Base-by-base conservation (phyloP, 37 sponge, comb jelly and placozoan genomes). In the Tethya wilhelma region DNA sequence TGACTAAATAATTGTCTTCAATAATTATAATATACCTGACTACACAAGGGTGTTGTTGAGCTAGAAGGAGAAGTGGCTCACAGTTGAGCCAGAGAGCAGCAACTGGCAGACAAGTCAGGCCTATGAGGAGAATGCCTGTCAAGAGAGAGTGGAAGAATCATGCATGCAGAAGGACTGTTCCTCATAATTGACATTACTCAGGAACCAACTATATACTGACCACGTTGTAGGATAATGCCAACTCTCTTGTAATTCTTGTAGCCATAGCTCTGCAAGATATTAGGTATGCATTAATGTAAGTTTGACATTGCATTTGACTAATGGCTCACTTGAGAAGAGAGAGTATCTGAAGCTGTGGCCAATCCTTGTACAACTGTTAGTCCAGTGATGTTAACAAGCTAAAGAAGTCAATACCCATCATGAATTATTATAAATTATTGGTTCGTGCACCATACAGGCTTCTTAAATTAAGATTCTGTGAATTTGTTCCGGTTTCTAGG, bases 221-320 rank as follows among this genome's bases (percentile, higher is more conserved):
- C 88, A 69, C 84, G 41, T 44, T 91, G 92, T 4, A 83, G 53
- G 58, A 83, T 32, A 9, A 84, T 28, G 25, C 92, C 92, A 23
- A 91, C 88, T 53, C 83, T 64, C 39, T 79, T 86, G 65, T 80
- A 91, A 58, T 83, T 91, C 57, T 83, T 83, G 69, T 49, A 67
- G 1, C 92, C 92, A 78, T 68, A 91, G 30, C 73, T 73, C 84
- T 91, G 59, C 2, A 56, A 59, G 4, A 38, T 28, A 65, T 45
- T 23, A 23, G 62, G 28, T 59, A 30, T 25, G 62, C 28, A 30
- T 8, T 25, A 30, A n/a, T n/a, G n/a, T n/a, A n/a, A n/a, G n/a
- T n/a, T n/a, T n/a, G n/a, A n/a, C n/a, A n/a, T n/a, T n/a, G n/a
- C n/a, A 25, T 59, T 59, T 29, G 29, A 49, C 17, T 49, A 49